These are phyloP conservation scores for Aptenodytes patagonicus DNA, from an alignment of 2,113 vertebrate species.

Conservation along the genomic window DNA sequence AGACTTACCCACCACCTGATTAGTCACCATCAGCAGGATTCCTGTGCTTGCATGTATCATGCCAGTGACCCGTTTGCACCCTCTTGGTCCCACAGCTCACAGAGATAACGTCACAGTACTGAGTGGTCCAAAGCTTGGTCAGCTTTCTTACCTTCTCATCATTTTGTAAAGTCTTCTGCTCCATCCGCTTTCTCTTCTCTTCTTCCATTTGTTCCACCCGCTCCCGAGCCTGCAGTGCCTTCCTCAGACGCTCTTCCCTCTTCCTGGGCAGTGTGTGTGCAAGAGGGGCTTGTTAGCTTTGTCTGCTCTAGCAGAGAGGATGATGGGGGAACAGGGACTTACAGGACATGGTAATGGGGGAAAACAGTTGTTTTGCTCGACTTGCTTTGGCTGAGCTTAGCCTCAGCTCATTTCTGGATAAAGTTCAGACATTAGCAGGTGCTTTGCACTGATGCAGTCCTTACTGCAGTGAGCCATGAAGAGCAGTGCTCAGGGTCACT, in stretches of 20 bases:
- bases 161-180: conserved; percentile 85
- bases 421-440: background rate
- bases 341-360: background rate
- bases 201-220: conserved; percentile 87
- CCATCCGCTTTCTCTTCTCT: conserved; percentile 89
- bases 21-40: background rate
- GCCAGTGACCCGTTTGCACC: background rate
- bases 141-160: conserved; percentile 82
- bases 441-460: background rate
- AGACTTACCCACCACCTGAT: background rate
- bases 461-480: background rate
- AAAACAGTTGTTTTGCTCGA: background rate
- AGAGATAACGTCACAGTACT: accelerated
- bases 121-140: background rate
- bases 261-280: conserved; percentile 69
- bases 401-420: background rate
- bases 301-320: background rate
- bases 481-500: background rate
- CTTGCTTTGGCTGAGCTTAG: background rate
- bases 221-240: conserved; percentile 87
- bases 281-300: background rate
- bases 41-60: accelerated
- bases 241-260: conserved; percentile 85
- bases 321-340: background rate
- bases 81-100: background rate